Evolutionary conservation across 2,797 vertebrate species (phyloP).

Genomic region (Serranus cabrilla): DNA sequence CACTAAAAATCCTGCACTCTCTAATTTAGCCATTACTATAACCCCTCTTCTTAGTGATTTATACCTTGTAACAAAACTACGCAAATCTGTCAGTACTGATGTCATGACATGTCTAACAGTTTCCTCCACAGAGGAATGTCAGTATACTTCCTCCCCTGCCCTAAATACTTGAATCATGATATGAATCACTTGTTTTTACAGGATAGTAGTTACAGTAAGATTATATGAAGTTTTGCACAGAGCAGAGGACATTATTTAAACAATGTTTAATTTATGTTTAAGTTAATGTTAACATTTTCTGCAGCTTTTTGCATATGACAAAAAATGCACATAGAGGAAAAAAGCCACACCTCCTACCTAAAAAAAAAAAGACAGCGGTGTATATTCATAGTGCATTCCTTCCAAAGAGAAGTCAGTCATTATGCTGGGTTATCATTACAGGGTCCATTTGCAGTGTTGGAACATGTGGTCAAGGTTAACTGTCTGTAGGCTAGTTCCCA

Average conservation of each 20-base stretch:
- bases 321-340: neutral
- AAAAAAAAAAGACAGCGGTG: neutral
- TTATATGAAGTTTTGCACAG: slow-evolving; percentile 8
- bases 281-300: neutral
- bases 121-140: slow-evolving; percentile 73
- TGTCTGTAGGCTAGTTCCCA: slow-evolving; percentile 82
- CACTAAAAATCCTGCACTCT: slow-evolving; percentile 66
- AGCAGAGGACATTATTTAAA: slow-evolving; percentile 5
- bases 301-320: slow-evolving; percentile 25
- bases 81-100: slow-evolving; percentile 80
- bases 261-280: neutral
- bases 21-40: slow-evolving; percentile 77
- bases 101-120: slow-evolving; percentile 82
- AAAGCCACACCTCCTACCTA: too few relatives aligned
- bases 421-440: slow-evolving; percentile 79
- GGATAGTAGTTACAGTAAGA: slow-evolving; percentile 34
- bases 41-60: slow-evolving; percentile 77
- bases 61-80: slow-evolving; percentile 73
- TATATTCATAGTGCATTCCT: slow-evolving; percentile 78
- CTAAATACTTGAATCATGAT: slow-evolving; percentile 63
- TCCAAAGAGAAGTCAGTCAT: slow-evolving; percentile 77
- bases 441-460: slow-evolving; percentile 75
- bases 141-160: slow-evolving; percentile 61
- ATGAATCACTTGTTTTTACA: slow-evolving; percentile 69
- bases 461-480: slow-evolving; percentile 86